Percentiles rank a stretch among this genome's conserved stretches.
Evolutionary conservation across 2,888 invertebrate genomes (phyloP).

Genomic region (Mycalesis mineus): DNA sequence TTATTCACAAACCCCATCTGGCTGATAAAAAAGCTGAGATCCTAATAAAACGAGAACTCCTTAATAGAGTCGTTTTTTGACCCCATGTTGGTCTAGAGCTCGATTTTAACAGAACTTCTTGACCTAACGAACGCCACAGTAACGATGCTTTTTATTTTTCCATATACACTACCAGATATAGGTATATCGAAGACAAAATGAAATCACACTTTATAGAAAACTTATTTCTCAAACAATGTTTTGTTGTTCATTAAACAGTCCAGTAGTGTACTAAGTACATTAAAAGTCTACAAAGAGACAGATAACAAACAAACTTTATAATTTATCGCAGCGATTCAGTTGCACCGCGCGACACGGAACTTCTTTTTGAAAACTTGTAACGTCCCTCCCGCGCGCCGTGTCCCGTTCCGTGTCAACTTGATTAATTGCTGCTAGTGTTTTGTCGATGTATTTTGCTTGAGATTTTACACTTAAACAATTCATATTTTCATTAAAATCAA

Average conservation of each 20-base stretch:
- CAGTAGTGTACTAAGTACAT: constrained; percentile 5
- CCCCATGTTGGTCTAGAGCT: no score
- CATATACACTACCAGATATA: no score
- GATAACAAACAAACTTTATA: constrained; percentile 24
- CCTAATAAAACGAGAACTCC: no score
- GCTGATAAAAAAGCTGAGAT: no score
- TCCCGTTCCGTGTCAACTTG: constrained; percentile 34
- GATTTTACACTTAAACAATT: neutral
- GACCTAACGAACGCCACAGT: no score
- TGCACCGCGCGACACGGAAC: constrained; percentile 26
- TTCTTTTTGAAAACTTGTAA: constrained; percentile 34
- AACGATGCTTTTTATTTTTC: no score
- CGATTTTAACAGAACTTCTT: no score
- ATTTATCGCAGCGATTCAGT: constrained; percentile 30
- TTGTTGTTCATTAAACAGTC: neutral
- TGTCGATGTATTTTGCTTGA: constrained; percentile 17
- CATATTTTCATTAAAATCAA: neutral
- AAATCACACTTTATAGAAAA: neutral
- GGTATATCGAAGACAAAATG: no score
- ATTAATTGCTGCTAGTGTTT: constrained; percentile 38
- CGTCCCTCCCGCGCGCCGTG: constrained; percentile 16
- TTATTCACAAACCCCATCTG: no score
- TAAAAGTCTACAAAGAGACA: constrained; percentile 16
- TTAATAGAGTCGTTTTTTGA: no score
- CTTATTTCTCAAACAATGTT: neutral